Base-by-base conservation (phyloP, 2,113 vertebrate genomes). In the Vulpes ferrilata region DNA sequence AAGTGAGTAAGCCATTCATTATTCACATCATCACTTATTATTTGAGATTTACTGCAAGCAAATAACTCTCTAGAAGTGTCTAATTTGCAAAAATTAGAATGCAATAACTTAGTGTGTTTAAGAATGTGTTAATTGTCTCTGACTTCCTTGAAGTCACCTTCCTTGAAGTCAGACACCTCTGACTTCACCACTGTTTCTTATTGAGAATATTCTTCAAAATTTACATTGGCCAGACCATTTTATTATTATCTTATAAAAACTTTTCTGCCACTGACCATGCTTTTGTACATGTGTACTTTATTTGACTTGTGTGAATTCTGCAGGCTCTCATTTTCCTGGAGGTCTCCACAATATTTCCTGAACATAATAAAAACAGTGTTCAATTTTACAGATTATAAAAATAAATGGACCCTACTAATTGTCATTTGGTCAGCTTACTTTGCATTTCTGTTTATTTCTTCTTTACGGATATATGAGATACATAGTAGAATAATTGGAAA, bases 361-460 rank as follows among this genome's bases (percentile, higher is more conserved):
- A 93, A 80, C 12, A 83, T 76, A 90, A 83, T 38, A 22, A 81
- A 96, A 94, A 73, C n/a, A 67, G 74, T 60, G n/a, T 67, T 88
- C 55, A 78, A 7, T 38, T 92, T 73, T 87, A 79, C 2, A 88
- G 17, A 93, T 90, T 84, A 89, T 80, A 80, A 90, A 80, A 95
- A 85, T 48, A 88, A 94, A 60, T 19, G 23, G 11, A 82, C 11
- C 22, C 32, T 88, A 64, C 22, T 90, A 35, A 73, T 23, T 86
- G 5, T 16, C 11, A 62, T n/a, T 57, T 97, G 7, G 3, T n/a
- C 20, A 88, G 53, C n/a, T 67, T 67, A 59, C 9, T 83, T 78
- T 73, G 20, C 22, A 59, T 85, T 97, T 95, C 55, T 88, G 53
- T 64, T 94, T 97, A 74, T 89, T 88, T 95, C 12, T 86, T 88